Conservation (phyloP, 2,113 vertebrate genomes). For the Geococcyx californianus region DNA sequence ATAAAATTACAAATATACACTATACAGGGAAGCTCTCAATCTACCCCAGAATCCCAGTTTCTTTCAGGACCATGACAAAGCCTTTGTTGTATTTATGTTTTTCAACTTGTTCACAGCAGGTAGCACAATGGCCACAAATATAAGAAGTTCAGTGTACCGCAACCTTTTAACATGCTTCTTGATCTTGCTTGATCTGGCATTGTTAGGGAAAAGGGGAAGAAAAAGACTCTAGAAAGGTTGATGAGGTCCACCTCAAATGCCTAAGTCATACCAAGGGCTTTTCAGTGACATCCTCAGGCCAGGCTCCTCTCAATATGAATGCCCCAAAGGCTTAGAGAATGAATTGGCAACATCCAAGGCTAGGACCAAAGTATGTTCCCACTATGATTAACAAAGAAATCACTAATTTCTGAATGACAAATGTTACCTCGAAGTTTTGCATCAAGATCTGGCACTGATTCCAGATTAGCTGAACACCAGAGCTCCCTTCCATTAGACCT, state of each 20-base stretch:
- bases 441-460: neutral
- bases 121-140: neutral
- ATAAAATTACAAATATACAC: neutral
- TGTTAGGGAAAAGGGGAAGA: neutral
- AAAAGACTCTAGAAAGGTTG: neutral
- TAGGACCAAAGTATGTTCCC: neutral
- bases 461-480: neutral
- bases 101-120: neutral
- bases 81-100: neutral
- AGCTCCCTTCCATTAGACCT: neutral
- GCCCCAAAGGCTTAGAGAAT: neutral
- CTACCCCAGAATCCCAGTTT: neutral
- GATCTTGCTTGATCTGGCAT: neutral
- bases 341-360: neutral
- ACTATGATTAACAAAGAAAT: neutral
- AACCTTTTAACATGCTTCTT: neutral
- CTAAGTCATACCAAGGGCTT: neutral
- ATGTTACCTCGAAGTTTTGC: neutral
- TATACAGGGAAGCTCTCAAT: neutral
- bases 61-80: neutral
- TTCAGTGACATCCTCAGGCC: neutral
- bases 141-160: accelerated
- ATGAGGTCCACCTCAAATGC: neutral
- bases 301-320: neutral
- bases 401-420: neutral